These are phyloP conservation scores for Sander lucioperca DNA, from an alignment of 2,113 vertebrate genomes.

Conservation along the genomic window DNA sequence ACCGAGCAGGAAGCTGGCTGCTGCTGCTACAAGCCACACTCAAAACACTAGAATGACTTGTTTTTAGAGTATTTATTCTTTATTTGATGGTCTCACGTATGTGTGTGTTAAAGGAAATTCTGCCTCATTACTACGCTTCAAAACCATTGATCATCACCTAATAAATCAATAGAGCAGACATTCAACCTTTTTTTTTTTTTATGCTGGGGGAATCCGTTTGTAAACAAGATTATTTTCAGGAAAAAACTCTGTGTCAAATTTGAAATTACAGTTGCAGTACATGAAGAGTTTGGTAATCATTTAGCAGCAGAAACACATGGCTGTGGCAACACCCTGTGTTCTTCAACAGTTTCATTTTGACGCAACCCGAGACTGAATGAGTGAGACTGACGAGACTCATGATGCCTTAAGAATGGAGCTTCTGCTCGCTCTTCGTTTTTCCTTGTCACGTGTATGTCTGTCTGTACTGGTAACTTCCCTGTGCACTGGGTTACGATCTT, in stretches of 20 bases:
- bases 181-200: not conserved
- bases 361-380: not conserved
- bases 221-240: not conserved
- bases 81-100: not conserved
- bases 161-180: not conserved
- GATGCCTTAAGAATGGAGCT: not conserved
- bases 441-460: constrained; percentile 2
- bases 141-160: not conserved
- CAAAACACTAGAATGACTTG: not conserved
- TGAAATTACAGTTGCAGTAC: not conserved
- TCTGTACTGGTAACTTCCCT: constrained; percentile 11
- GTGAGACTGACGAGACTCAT: too few species aligned
- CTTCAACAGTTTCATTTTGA: not conserved
- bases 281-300: not conserved
- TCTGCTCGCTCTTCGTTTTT: not conserved
- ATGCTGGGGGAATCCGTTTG: not conserved
- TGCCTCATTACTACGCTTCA: not conserved
- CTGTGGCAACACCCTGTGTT: not conserved
- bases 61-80: not conserved
- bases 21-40: not conserved
- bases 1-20: constrained; percentile 48
- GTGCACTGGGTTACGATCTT: not conserved
- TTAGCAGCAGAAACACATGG: not conserved
- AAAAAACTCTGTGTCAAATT: not conserved
- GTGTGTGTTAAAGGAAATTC: not conserved